These are phyloP conservation scores for Cydia amplana DNA, from an alignment of 1,140 invertebrate species.

Conservation along the genomic window DNA sequence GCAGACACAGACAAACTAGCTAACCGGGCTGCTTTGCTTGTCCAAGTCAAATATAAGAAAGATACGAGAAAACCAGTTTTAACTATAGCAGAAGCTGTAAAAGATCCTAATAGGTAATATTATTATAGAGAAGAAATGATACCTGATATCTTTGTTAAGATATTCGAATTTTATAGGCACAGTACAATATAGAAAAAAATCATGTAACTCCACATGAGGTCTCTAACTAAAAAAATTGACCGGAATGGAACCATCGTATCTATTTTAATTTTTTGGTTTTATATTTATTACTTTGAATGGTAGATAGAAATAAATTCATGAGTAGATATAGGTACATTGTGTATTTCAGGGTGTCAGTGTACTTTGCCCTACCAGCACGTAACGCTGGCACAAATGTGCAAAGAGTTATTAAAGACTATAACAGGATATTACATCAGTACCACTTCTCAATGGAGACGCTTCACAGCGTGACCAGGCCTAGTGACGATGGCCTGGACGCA, in stretches of 20 bases:
- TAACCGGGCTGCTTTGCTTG: slow-evolving; percentile 82
- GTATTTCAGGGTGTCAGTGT: slow-evolving; percentile 40
- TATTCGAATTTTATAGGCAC: too few relatives aligned
- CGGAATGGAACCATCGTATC: too few relatives aligned
- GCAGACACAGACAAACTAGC: slow-evolving; percentile 83
- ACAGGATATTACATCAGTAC: slow-evolving; percentile 74
- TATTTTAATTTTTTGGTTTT: too few relatives aligned
- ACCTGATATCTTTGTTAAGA: not conserved
- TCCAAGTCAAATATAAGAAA: slow-evolving; percentile 84
- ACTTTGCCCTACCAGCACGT: slow-evolving; percentile 44
- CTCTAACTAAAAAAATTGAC: too few relatives aligned
- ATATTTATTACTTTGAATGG: too few relatives aligned
- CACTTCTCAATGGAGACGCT: slow-evolving; percentile 84
- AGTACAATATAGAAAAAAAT: too few relatives aligned
- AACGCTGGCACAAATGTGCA: slow-evolving; percentile 60
- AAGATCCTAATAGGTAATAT: slow-evolving; percentile 46
- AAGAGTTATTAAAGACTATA: slow-evolving; percentile 74
- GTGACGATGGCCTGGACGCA: slow-evolving; percentile 83
- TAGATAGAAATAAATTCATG: not conserved
- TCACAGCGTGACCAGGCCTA: slow-evolving; percentile 80
- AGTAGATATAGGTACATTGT: not conserved
- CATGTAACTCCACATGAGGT: too few relatives aligned
- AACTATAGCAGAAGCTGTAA: slow-evolving; percentile 81
- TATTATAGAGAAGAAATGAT: not conserved
- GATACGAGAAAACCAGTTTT: slow-evolving; percentile 71